Conservation (phyloP, 37 sponge, comb jelly and placozoan genomes). For the Oscarella lobularis region DNA sequence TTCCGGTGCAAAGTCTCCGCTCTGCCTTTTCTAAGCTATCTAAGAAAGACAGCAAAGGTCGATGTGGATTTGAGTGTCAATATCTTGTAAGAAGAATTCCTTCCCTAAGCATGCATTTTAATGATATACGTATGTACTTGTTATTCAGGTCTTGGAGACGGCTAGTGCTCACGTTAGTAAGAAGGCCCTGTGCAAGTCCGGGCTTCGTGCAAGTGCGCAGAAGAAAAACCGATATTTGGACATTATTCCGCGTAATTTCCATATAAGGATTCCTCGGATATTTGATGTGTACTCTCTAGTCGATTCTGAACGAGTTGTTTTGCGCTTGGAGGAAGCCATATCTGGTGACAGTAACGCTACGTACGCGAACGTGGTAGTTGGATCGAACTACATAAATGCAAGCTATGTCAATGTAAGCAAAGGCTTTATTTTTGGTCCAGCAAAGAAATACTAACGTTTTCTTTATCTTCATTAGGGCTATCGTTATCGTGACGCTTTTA, state of each 20-base stretch:
- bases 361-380: background rate
- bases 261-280: slow-evolving; percentile 12
- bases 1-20: background rate
- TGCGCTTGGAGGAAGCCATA: background rate
- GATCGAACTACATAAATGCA: background rate
- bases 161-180: background rate
- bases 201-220: background rate
- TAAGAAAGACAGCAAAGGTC: slow-evolving; percentile 8
- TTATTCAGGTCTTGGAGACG: background rate
- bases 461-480: slow-evolving; percentile 42
- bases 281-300: too few species aligned
- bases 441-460: too few species aligned
- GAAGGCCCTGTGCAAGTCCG: background rate
- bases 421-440: too few species aligned
- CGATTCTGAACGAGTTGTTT: background rate
- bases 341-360: background rate
- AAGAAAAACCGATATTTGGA: slow-evolving; percentile 52
- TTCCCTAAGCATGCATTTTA: too few species aligned
- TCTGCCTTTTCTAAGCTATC: slow-evolving; percentile 10
- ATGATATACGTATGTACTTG: too few species aligned
- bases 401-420: background rate
- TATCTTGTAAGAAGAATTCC: slow-evolving; percentile 26
- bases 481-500: slow-evolving; percentile 49
- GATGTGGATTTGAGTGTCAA: slow-evolving; percentile 38
- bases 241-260: slow-evolving; percentile 54